Base-by-base conservation (phyloP, 1,140 invertebrate species). In the Eriocheir sinensis region DNA sequence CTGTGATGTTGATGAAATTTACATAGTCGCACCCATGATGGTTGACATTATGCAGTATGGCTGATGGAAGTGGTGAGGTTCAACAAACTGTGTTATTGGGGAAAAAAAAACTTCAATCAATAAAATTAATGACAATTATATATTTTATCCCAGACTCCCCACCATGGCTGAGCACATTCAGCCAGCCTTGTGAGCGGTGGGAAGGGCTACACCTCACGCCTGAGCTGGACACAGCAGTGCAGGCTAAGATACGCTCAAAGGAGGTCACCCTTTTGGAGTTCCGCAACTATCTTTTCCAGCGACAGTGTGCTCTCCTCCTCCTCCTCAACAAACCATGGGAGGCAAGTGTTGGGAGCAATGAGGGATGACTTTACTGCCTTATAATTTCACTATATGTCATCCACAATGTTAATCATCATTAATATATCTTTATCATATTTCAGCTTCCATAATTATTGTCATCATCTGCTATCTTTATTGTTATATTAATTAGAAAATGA, bases 221-320 rank as follows among this genome's bases (percentile, higher is more conserved):
- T 44, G 97, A 97, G 86, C 97, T 98, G 94, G 97, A 98, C 96
- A 97, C 97, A 95, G 97, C 98, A 96, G 97, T 98, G 96, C 97
- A 98, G 95, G 97, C 97, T 95, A 97, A 98, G 81, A 98, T 99
- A 36, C 97, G 97, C 89, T 97, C 98, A 83, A 98, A 98, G 95
- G 97, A 97, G 96, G 97, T 98, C 36, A 98, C 98, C 3, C 97
- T 99, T 80, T 97, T 99, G 96, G 98, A 99, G 96, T 98, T 99
- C 96, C 97, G 99, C 94, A 99, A 98, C 97, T 99, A 99, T 97
- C 97, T 99, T 94, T 99, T 99, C 97, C 98, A 98, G 96, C 97
- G 99, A 96, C 99, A 99, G 97, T 98, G 98, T 97, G 98, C 98
- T 95, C 98, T 99, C 97, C 97, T 99, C 96, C 97, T 99, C 95